Conservation (phyloP, 1,140 invertebrate species). For the Coenobita brevimanus region DNA sequence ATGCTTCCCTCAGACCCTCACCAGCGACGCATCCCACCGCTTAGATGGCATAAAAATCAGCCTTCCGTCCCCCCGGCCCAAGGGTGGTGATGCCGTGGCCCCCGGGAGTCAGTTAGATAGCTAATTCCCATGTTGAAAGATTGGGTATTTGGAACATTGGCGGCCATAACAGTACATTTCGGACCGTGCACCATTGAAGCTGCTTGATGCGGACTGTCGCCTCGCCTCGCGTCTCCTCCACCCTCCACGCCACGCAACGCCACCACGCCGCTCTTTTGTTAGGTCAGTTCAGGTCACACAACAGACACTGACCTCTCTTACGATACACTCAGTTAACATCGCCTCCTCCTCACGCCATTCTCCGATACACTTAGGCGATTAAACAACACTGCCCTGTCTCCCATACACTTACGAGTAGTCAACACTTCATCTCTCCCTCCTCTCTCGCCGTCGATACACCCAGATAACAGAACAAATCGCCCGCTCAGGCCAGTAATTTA, state of each 20-base stretch:
- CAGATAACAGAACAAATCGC: no score
- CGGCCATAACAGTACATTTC: constrained; percentile 69
- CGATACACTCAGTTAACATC: not conserved
- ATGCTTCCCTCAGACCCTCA: constrained; percentile 60
- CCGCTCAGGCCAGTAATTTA: no score
- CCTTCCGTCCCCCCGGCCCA: constrained; percentile 53
- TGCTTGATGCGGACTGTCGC: constrained; percentile 62
- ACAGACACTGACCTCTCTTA: not conserved
- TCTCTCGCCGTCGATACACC: no score
- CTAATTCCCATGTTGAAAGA: constrained; percentile 66
- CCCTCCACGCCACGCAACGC: not conserved
- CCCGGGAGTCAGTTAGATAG: constrained; percentile 53
- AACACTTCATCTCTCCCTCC: not conserved
- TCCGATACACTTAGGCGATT: not conserved
- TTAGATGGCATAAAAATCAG: constrained; percentile 49
- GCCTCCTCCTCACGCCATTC: not conserved
- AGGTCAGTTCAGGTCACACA: not conserved
- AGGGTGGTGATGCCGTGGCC: constrained; percentile 39
- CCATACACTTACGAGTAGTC: no score
- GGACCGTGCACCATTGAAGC: constrained; percentile 61
- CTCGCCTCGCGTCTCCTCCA: not conserved
- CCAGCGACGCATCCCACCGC: constrained; percentile 46
- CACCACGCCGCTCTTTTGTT: constrained; percentile 2
- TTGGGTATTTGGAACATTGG: constrained; percentile 69
- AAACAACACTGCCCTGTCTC: no score